Evolutionary conservation across 2,797 vertebrate species (phyloP).

Genomic region (Pangasius macronema): DNA sequence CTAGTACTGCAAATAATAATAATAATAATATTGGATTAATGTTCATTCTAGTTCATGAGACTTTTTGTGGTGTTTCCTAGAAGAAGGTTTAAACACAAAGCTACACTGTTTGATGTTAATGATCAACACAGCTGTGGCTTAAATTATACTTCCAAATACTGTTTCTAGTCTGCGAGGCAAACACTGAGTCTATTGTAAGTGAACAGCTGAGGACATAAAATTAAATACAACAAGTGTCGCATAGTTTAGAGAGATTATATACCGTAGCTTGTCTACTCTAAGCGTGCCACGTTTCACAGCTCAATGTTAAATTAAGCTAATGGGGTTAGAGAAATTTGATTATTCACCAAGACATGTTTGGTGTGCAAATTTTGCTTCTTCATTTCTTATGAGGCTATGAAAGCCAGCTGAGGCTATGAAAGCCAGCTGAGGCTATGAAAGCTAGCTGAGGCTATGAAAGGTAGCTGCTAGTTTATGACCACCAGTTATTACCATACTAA

Average conservation of each 20-base stretch:
- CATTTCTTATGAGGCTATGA: neutral
- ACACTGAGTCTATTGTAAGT: slow-evolving; percentile 9
- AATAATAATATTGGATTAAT: neutral
- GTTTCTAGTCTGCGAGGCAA: neutral
- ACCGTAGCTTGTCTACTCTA: neutral
- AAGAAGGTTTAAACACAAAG: neutral
- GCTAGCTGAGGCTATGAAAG: neutral
- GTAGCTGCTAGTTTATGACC: neutral
- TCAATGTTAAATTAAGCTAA: neutral
- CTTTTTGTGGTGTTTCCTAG: neutral
- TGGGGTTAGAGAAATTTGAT: neutral
- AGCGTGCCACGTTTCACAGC: neutral
- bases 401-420: neutral
- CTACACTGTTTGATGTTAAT: slow-evolving; percentile 9
- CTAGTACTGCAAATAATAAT: neutral
- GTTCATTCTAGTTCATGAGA: neutral
- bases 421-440: neutral
- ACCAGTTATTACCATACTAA: neutral
- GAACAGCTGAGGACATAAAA: slow-evolving; percentile 14
- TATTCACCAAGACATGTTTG: neutral
- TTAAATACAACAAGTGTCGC: neutral
- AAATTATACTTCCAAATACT: neutral
- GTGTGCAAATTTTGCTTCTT: neutral
- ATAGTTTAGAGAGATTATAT: neutral
- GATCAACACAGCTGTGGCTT: neutral